Conservation (phyloP, 2,888 invertebrate species). For the Lithophane semibrunnea region DNA sequence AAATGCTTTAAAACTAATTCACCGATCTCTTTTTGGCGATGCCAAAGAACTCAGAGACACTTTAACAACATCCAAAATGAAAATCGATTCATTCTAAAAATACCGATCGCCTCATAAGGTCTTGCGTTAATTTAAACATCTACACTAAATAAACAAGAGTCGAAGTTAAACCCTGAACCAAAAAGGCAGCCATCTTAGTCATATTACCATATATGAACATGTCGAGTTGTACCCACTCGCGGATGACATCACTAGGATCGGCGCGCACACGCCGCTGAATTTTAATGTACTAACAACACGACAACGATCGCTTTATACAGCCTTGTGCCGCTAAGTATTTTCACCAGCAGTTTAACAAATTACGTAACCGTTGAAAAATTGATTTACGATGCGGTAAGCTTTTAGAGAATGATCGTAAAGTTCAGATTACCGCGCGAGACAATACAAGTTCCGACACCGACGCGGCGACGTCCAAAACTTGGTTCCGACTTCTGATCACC, state of each 20-base stretch:
- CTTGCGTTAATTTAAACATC: slow-evolving; percentile 60
- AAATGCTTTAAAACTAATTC: slow-evolving; percentile 37
- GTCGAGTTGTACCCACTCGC: slow-evolving; percentile 73
- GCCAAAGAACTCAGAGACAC: slow-evolving; percentile 45
- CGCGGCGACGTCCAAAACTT: slow-evolving; percentile 40
- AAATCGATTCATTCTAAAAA: slow-evolving; percentile 59
- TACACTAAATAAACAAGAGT: slow-evolving; percentile 70
- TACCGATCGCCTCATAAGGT: slow-evolving; percentile 56
- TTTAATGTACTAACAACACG: slow-evolving; percentile 81
- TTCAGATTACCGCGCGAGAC: slow-evolving; percentile 23
- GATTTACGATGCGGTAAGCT: slow-evolving; percentile 51
- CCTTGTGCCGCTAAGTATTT: slow-evolving; percentile 76
- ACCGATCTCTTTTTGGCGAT: slow-evolving; percentile 34
- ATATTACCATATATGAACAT: slow-evolving; percentile 85
- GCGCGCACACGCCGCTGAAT: slow-evolving; percentile 78
- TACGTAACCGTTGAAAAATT: slow-evolving; percentile 70
- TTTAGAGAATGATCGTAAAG: slow-evolving; percentile 38
- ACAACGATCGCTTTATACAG: slow-evolving; percentile 67
- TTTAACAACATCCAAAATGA: slow-evolving; percentile 33
- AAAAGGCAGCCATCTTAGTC: slow-evolving; percentile 83
- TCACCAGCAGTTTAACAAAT: slow-evolving; percentile 60
- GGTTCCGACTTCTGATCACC: slow-evolving; percentile 34
- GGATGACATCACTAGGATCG: slow-evolving; percentile 85
- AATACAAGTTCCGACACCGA: slow-evolving; percentile 22
- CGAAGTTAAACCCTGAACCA: slow-evolving; percentile 79